Evolutionary conservation across 2,888 invertebrate genomes (phyloP).

Genomic region (Nasonia oneida): DNA sequence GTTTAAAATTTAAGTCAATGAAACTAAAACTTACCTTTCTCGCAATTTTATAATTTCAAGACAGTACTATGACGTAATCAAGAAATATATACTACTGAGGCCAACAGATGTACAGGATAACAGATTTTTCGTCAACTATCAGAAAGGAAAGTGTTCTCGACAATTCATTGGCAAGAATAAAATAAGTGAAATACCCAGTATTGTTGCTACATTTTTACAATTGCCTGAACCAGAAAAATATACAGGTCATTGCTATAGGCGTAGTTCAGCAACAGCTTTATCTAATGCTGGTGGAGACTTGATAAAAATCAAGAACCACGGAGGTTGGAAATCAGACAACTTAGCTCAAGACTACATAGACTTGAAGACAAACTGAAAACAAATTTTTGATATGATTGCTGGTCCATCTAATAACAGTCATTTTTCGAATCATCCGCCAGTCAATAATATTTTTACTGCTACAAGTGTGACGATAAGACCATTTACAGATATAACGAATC

Average conservation of each 20-base stretch:
- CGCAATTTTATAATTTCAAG: conserved; percentile 41
- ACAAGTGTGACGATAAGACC: too few relatives aligned
- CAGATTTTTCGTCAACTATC: conserved; percentile 54
- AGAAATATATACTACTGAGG: conserved; percentile 45
- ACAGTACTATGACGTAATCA: conserved; percentile 38
- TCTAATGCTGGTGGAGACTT: conserved; percentile 8
- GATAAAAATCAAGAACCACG: neutral
- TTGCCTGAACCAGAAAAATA: conserved; percentile 49
- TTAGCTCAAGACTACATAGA: conserved; percentile 27
- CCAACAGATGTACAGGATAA: conserved; percentile 25
- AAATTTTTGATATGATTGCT: conserved; percentile 44
- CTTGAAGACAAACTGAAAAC: neutral
- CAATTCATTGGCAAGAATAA: conserved; percentile 49
- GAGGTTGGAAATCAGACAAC: conserved; percentile 16
- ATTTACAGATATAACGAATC: too few relatives aligned
- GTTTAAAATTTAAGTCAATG: conserved; percentile 38
- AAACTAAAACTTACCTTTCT: conserved; percentile 35
- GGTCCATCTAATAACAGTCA: neutral
- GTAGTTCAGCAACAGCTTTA: conserved; percentile 46
- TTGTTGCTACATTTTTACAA: conserved; percentile 50
- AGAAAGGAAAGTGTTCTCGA: conserved; percentile 45
- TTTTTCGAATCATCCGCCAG: too few relatives aligned
- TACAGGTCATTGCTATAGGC: conserved; percentile 53
- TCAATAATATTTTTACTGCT: too few relatives aligned
- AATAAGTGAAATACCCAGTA: conserved; percentile 44